Evolutionary conservation across 2,113 vertebrate genomes (phyloP), one percentile per base, ranked within the genome.

Genomic region (Chaetorhynchus papuensis): DNA sequence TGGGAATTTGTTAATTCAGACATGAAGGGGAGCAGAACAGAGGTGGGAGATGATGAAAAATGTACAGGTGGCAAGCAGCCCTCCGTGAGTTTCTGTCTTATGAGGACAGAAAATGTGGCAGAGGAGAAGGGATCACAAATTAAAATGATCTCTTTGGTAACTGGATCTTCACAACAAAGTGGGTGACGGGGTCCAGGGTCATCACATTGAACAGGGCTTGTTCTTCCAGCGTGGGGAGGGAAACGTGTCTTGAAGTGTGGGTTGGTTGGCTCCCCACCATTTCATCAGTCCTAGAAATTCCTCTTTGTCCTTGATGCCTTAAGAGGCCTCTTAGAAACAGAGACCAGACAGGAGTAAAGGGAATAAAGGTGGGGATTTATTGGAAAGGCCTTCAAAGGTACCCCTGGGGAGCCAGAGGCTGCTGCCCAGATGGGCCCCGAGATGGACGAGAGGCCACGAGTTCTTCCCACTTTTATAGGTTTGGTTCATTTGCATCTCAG

Each of bases 171-270:
- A 27, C 63, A 69, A 6, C 5, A 8, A 35, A 33, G 22, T 5
- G 33, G 15, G 5, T 11, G 33, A 54, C 27, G 15, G n/a, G 41
- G 16, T 35, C 17, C 11, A 7, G 31, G 65, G 24, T 10, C 0
- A 0, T 20, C 4, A 0, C 7, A 3, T 5, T 6, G 50, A 37
- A 6, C 30, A 7, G 15, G n/a, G 37, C 35, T 83, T 28, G 31
- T 23, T 54, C 23, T 76, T 35, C 49, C 30, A 15, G 41, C 3
- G 1, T 21, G 35, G 30, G 45, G 49, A 54, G 12, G 54, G 8
- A 23, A 52, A 42, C 0, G 5, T 45, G 27, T 9, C 27, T 47
- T 50, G 50, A 26, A 15, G 12, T 4, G 21, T 18, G 6, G 16
- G 15, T 75, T 3, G 2, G 7, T 53, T 3, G 2, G 7, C 49